Conservation (phyloP, 2,113 vertebrate genomes). For the Sander lucioperca region DNA sequence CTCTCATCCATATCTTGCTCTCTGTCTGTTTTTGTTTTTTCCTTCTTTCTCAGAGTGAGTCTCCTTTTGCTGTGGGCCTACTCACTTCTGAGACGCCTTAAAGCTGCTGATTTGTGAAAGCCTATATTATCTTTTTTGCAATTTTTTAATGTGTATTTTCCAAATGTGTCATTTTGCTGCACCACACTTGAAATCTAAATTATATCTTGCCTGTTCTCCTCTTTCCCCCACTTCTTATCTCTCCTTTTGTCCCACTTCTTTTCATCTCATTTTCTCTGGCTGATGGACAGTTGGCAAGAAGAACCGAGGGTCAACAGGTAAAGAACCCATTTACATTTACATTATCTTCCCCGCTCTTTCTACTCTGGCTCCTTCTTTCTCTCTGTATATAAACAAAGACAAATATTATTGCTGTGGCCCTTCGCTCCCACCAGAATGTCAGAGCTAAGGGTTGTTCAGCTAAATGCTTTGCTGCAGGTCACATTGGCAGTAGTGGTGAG, state of each 20-base stretch:
- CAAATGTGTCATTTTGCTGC: conserved; percentile 44
- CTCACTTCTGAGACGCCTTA: conserved; percentile 17
- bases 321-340: conserved; percentile 67
- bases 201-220: conserved; percentile 43
- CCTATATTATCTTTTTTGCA: conserved; percentile 28
- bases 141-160: conserved; percentile 33
- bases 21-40: conserved; percentile 48
- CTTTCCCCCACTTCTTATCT: background rate
- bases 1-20: conserved; percentile 45
- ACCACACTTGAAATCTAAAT: conserved; percentile 61
- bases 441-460: conserved; percentile 28
- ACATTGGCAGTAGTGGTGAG: conserved; percentile 12
- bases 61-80: conserved; percentile 18
- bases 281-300: conserved; percentile 80
- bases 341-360: conserved; percentile 42
- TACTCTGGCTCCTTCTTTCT: background rate
- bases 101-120: conserved; percentile 47
- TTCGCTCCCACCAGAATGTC: conserved; percentile 18
- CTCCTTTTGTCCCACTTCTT: conserved; percentile 38
- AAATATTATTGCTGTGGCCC: conserved; percentile 45
- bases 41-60: conserved; percentile 6
- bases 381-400: conserved; percentile 22
- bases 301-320: conserved; percentile 78
- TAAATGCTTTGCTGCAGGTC: conserved; percentile 43
- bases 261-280: conserved; percentile 54